Base-by-base conservation (phyloP, 1,140 invertebrate genomes). In the Solen grandis region DNA sequence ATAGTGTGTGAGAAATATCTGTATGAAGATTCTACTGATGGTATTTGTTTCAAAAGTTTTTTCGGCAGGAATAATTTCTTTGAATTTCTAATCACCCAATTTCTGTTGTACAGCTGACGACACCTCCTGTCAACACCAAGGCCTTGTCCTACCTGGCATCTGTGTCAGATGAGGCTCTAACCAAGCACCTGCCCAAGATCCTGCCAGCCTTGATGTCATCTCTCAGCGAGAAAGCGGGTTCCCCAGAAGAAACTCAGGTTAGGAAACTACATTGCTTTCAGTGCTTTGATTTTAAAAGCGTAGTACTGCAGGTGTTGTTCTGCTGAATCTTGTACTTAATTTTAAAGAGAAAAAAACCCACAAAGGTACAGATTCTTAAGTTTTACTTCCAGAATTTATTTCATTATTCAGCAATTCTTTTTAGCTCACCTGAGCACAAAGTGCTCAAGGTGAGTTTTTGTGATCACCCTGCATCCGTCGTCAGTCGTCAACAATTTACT, bases 151-250 rank as follows among this genome's bases (percentile, higher is more conserved):
- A 97, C 85, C 93, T 99, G 62, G 97, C 97, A 4, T 96, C 97
- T 29, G 97, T 98, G 5, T 97, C 98, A 82, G 97, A 96, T 35
- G 97, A 99, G 88, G 95, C 97, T 31, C 93, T 99, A n/a, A 97
- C 96, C 1, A 96, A 96, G 89, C 97, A 98, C 91, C 93, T 99
- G 75, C 94, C 95, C 74, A 97, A 97, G 91, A 98, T 99, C 84
- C 92, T 99, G 66, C 97, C 97, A 14, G 97, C 98, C 25, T 93
- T 99, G 59, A 94, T 99, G 74, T 94, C 95, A 1, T 95, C 97
- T 14, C 92, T 99, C 5, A 94, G 94, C 80, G 94, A 90, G 50
- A 92, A 91, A 59, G 79, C 89, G n/a, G 91, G 91, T 33, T 95
- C 95, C 84, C 95, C 86, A 22, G 89, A 90, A 1, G 90, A 90